A percentile compares a stretch with the other conserved stretches of the same genome.
Conservation (phyloP, 2,797 vertebrate genomes). For the Malacoraja senta region DNA sequence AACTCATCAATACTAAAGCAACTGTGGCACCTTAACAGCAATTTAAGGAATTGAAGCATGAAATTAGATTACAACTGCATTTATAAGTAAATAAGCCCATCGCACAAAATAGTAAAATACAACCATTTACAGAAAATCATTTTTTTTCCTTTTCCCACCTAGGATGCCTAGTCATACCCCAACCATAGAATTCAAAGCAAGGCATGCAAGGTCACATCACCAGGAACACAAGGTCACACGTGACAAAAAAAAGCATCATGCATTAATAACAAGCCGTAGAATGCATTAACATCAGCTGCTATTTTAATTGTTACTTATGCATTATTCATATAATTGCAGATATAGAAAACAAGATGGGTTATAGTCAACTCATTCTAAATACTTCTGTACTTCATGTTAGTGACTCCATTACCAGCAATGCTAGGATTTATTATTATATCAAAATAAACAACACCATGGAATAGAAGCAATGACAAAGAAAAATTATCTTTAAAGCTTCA, state of each 20-base stretch:
- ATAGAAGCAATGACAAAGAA: not conserved
- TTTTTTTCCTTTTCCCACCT: not conserved
- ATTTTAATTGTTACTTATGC: not conserved
- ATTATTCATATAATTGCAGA: not conserved
- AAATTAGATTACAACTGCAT: not conserved
- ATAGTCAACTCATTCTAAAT: not conserved
- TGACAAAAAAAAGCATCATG: slow-evolving; percentile 13
- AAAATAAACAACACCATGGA: not conserved
- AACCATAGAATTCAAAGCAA: slow-evolving; percentile 32
- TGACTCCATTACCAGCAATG: not conserved
- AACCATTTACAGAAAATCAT: not conserved
- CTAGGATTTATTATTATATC: not conserved
- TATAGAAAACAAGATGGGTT: not conserved
- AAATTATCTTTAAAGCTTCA: not conserved
- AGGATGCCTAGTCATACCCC: not conserved
- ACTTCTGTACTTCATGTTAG: not conserved
- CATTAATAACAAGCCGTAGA: slow-evolving; percentile 4
- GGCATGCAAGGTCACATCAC: slow-evolving; percentile 22
- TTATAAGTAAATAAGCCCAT: not conserved
- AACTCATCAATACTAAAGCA: not conserved
- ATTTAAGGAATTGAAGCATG: not conserved
- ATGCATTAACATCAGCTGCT: slow-evolving; percentile 14
- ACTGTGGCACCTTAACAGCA: not conserved
- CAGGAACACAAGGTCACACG: slow-evolving; percentile 22
- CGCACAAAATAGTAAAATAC: not conserved